Conservation (phyloP, 2,113 vertebrate genomes). For the Oxygymnocypris stewartii region DNA sequence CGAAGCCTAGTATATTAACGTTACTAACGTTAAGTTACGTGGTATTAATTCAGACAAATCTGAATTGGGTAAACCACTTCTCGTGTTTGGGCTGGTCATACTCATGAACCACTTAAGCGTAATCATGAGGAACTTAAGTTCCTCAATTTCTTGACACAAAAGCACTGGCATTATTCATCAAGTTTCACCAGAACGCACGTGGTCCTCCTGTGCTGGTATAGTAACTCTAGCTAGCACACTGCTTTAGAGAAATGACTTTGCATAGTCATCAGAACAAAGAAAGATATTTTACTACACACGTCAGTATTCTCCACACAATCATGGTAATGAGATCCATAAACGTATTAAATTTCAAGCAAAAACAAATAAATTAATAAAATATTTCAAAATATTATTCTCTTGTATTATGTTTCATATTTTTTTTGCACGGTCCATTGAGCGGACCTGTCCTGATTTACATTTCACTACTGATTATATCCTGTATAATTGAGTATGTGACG, state of each 20-base stretch:
- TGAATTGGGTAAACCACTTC: background rate
- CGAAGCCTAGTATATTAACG: background rate
- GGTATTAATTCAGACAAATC: background rate
- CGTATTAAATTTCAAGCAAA: background rate
- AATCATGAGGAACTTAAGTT: background rate
- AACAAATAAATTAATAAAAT: background rate
- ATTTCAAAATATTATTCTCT: no score
- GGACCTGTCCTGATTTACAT: no score
- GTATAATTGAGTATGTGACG: no score
- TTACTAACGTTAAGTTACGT: no score
- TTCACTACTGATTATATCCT: no score
- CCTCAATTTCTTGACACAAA: conserved; percentile 38
- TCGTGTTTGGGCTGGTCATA: background rate
- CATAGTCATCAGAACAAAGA: background rate
- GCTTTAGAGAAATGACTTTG: background rate
- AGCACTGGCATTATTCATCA: conserved; percentile 14
- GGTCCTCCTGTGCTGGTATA: no score
- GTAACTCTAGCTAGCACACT: no score
- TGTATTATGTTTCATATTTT: no score
- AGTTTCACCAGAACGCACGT: conserved; percentile 12
- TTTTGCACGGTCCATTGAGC: no score
- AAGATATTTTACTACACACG: background rate
- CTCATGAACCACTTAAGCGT: background rate
- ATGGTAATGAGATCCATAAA: no score
- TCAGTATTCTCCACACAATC: background rate